phyloP scores from a whole-genome alignment of 1,140 invertebrate genomes.

The Liolophura sinensis region DNA sequence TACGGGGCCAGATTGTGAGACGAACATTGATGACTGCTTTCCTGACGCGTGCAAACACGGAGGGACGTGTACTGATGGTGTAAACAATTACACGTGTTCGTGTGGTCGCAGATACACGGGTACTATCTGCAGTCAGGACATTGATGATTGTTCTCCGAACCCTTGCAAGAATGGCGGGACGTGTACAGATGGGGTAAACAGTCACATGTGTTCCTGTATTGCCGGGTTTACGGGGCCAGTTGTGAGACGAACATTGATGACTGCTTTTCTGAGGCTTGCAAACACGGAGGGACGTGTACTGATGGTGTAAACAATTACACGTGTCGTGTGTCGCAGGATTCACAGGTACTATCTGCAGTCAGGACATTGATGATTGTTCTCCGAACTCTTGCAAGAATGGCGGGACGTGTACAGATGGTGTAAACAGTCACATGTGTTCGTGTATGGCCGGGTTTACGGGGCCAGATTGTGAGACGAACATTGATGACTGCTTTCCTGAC shows the following conservation, averaged over 20 bases:
- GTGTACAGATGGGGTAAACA: conserved; percentile 15
- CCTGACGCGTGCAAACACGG: conserved; percentile 38
- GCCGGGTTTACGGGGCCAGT: conserved; percentile 2
- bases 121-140: too few species aligned
- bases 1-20: too few species aligned
- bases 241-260: conserved; percentile 16
- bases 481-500: too few species aligned
- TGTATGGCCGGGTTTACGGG: conserved; percentile 11
- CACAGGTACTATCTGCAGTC: too few species aligned
- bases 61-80: conserved; percentile 40
- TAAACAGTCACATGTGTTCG: conserved; percentile 14
- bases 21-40: conserved; percentile 26
- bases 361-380: conserved; percentile 12
- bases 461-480: neutral
- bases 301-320: conserved; percentile 33
- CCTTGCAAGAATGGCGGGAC: conserved; percentile 13
- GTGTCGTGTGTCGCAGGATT: too few species aligned
- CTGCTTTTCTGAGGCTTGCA: conserved; percentile 34
- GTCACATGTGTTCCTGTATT: conserved; percentile 13
- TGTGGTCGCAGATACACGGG: too few species aligned
- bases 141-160: conserved; percentile 12
- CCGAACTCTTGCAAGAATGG: conserved; percentile 10
- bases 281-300: conserved; percentile 42
- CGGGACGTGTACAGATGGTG: conserved; percentile 13
- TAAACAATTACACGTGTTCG: conserved; percentile 30